Evolutionary conservation across 2,113 vertebrate species (phyloP), one percentile per base, ranked within the genome.

Genomic region (Mirza zaza): DNA sequence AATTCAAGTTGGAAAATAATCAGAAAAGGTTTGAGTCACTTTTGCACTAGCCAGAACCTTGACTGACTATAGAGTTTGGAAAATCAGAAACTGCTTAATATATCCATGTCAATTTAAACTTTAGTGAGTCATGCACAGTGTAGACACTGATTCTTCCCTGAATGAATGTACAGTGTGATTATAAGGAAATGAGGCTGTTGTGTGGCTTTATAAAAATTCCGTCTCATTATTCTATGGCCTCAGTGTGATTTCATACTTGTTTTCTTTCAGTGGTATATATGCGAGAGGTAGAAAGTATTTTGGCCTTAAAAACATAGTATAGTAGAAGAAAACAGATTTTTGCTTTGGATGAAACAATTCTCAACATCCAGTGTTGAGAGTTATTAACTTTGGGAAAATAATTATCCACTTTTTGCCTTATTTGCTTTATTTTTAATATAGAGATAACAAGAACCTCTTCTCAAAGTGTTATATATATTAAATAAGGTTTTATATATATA

Each of bases 371-470:
- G 36, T 29, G 29, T 7, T 63, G 42, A 52, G 23, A 32, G 34
- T 52, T 21, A 36, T n/a, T 86, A 50, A 52, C 34, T 50, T 36
- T 76, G 55, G 63, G 12, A 55, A 81, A 32, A 65, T 55, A 48
- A 79, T 73, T 55, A n/a, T n/a, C 21, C 17, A 7, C 5, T 45
- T 65, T 79, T 67, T 88, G 3, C 17, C 73, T 71, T 52, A 20
- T 67, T 96, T 93, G 57, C 48, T 84, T 83, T 83, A 50, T 59
- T 95, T 71, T 88, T 36, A 45, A 86, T 42, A 17, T 42, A 80
- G 29, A 27, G 18, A 65, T 29, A 90, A 11, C 4, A 8, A 27
- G 59, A 87, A 79, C 25, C 13, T n/a, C 5, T 83, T 27, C 73
- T 89, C 29, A 68, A 45, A 83, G 18, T 45, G 32, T 65, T 87